Evolutionary conservation across 2,888 invertebrate species (phyloP).

Genomic region (Drosophila picticornis): DNA sequence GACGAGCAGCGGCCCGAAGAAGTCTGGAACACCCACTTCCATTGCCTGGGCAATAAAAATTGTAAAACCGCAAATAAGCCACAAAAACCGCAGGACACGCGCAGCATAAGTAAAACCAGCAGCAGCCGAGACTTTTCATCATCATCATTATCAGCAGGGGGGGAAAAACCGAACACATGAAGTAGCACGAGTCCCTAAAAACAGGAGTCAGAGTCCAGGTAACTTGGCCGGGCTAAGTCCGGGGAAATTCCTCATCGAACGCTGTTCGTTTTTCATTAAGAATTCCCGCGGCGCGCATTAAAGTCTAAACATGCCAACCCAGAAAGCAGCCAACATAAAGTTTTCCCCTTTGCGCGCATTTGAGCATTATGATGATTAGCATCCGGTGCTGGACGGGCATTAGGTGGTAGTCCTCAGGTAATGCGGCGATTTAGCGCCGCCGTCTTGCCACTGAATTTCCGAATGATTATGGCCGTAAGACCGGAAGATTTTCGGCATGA

Average conservation of each 20-base stretch:
- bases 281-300: slow-evolving; percentile 78
- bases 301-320: slow-evolving; percentile 81
- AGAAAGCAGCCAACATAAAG: slow-evolving; percentile 43
- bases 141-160: slow-evolving; percentile 40
- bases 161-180: slow-evolving; percentile 65
- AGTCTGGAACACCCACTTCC: slow-evolving; percentile 63
- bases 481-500: slow-evolving; percentile 75
- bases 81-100: slow-evolving; percentile 72
- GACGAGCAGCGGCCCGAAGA: not conserved
- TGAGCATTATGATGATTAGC: slow-evolving; percentile 71
- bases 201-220: slow-evolving; percentile 57
- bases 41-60: slow-evolving; percentile 58
- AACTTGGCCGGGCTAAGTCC: slow-evolving; percentile 34
- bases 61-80: slow-evolving; percentile 72
- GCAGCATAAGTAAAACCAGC: slow-evolving; percentile 49
- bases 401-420: slow-evolving; percentile 38
- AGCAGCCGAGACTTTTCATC: slow-evolving; percentile 37
- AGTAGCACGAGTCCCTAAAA: slow-evolving; percentile 29
- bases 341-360: slow-evolving; percentile 59
- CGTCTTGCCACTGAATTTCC: slow-evolving; percentile 66
- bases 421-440: slow-evolving; percentile 67
- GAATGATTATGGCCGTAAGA: slow-evolving; percentile 63
- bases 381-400: slow-evolving; percentile 61
- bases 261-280: slow-evolving; percentile 72
- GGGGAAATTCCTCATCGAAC: slow-evolving; percentile 63